Base-by-base conservation (phyloP, 2,888 invertebrate species). In the Pandemis cinnamomeana region DNA sequence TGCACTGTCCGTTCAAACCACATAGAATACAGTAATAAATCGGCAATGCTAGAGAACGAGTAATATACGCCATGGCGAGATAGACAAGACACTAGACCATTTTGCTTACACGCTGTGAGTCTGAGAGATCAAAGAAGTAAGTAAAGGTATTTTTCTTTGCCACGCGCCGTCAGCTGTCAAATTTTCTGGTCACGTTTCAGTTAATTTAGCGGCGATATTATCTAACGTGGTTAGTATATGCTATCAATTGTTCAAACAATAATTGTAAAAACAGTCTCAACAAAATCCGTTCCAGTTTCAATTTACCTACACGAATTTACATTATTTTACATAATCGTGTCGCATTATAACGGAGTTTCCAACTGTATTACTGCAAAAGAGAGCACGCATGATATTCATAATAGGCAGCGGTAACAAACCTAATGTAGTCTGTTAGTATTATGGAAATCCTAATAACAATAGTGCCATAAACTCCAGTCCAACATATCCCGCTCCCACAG, bases 371-470 rank as follows among this genome's bases (percentile, higher is more conserved):
- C 67, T 15, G 67, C 53, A 53, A 73, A 69, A 69, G 73, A 67
- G 71, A 61, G 71, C 70, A 74, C 66, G 67, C 66, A 66, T 70
- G 42, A 74, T 66, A 73, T 67, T 71, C 67, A 71, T 42, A 61
- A 67, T 61, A 60, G 58, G 61, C 61, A 67, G 66, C 27, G 66
- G 61, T 61, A 53, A 55, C 46, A 36, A 69, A 72, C 36, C 66
- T 71, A 72, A 64, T 69, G 42, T 60, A 51, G 69, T 67, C 71
- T 46, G 61, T 69, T 64, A 72, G 69, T 71, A 63, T 74, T 74
- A 73, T 70, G 76, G 71, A 71, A 71, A 68, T 73, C 48, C 48
- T 75, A 71, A 72, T 73, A 71, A 73, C 67, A 74, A 71, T 73
- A 67, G 67, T 74, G 67, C 61, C 61, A 71, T 67, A 67, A 71